Evolutionary conservation across 2,888 invertebrate species (phyloP).

Genomic region (Nemoura dubitans): DNA sequence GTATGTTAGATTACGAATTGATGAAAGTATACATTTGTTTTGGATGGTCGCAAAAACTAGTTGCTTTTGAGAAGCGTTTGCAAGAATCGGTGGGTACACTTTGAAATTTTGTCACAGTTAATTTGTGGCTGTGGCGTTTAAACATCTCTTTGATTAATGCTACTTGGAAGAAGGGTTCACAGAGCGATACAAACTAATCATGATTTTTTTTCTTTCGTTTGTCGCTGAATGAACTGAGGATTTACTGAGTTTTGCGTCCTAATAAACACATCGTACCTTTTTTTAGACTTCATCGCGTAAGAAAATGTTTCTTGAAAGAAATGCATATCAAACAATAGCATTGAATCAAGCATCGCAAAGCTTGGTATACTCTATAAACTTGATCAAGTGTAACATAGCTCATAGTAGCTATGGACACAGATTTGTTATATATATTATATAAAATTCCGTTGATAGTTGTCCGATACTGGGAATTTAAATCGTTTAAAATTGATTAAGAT

Average conservation of each 20-base stretch:
- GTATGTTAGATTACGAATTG: not conserved
- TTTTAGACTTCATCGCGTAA: not conserved
- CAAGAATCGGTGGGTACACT: not conserved
- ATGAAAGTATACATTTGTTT: not conserved
- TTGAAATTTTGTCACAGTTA: not conserved
- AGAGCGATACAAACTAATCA: not conserved
- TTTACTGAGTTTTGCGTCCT: slow-evolving; percentile 5
- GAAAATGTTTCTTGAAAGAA: not conserved
- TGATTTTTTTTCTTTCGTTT: not conserved
- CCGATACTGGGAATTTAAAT: not conserved
- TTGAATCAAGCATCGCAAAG: not conserved
- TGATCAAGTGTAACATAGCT: not conserved
- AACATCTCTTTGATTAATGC: not conserved
- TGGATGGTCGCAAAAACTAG: not conserved
- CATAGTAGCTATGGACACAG: too few relatives aligned
- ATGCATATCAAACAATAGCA: not conserved
- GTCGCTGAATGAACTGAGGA: not conserved
- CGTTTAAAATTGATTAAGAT: not conserved
- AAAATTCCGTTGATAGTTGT: not conserved
- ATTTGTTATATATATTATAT: too few relatives aligned
- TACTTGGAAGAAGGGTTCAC: not conserved
- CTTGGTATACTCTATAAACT: not conserved
- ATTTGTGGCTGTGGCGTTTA: not conserved
- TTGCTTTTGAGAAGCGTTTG: not conserved
- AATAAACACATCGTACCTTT: not conserved